A percentile compares a stretch with the other conserved stretches of the same genome.
phyloP scores from a whole-genome alignment of 2,797 vertebrate genomes.

The Manis crassicaudata region DNA sequence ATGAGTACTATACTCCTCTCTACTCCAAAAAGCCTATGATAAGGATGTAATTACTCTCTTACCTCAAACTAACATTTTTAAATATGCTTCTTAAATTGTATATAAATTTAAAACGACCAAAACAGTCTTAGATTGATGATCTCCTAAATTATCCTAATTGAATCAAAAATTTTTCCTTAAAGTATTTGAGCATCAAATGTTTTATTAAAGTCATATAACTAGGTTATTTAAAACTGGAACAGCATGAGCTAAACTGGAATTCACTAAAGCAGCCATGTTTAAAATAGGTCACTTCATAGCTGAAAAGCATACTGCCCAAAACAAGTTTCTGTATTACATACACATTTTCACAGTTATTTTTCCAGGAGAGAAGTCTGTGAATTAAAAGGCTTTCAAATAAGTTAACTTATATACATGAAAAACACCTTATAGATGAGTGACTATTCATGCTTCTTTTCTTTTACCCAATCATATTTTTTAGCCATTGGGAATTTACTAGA shows the following conservation, averaged over 20 bases:
- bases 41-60: background rate
- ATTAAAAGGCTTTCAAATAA: constrained; percentile 18
- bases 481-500: background rate
- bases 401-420: background rate
- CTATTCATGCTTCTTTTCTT: background rate
- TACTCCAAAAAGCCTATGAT: background rate
- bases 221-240: constrained; percentile 20
- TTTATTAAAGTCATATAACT: constrained; percentile 26
- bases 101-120: background rate
- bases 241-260: background rate
- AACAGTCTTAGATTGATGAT: background rate
- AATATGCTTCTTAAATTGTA: background rate
- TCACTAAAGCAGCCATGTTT: constrained; percentile 9
- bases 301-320: constrained; percentile 7
- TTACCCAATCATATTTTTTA: constrained; percentile 19
- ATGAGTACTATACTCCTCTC: background rate
- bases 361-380: background rate
- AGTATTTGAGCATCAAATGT: constrained; percentile 1
- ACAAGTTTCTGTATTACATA: background rate
- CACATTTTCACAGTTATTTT: background rate
- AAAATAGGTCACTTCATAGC: constrained; percentile 29
- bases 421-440: background rate
- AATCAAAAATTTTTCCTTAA: constrained; percentile 10
- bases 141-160: background rate
- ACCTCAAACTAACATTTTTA: background rate